phyloP scores from a whole-genome alignment of 1,140 invertebrate species.

The Microplitis mediator region DNA sequence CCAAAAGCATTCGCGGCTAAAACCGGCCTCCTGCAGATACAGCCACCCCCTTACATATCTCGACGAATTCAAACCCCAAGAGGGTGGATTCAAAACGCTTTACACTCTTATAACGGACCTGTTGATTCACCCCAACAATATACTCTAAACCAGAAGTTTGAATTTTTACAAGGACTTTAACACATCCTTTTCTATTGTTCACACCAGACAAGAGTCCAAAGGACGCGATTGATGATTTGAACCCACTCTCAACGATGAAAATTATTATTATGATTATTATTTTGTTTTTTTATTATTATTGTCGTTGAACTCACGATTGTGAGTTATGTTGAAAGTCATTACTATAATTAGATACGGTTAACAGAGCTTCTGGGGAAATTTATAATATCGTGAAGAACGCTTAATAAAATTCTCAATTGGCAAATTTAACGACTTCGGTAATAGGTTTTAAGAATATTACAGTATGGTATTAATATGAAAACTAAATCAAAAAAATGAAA shows the following conservation, averaged over 20 bases:
- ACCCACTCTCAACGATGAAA: background rate
- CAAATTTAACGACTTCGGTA: slow-evolving; percentile 13
- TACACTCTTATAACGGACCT: slow-evolving; percentile 61
- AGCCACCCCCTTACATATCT: slow-evolving; percentile 36
- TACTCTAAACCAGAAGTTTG: background rate
- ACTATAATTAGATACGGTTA: too few species aligned
- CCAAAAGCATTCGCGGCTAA: slow-evolving; percentile 8
- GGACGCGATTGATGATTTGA: background rate
- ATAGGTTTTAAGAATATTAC: too few species aligned
- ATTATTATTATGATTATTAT: too few species aligned
- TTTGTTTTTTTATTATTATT: background rate
- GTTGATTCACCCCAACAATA: slow-evolving; percentile 51
- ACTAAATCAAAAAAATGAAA: too few species aligned
- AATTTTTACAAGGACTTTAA: slow-evolving; percentile 1
- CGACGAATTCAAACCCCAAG: slow-evolving; percentile 52
- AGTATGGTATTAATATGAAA: too few species aligned
- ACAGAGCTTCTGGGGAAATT: too few species aligned
- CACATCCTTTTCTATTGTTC: background rate
- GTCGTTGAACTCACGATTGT: background rate
- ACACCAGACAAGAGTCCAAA: too few species aligned
- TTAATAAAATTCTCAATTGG: background rate
- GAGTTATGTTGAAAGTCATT: too few species aligned
- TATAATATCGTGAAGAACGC: too few species aligned
- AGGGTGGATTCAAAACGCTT: slow-evolving; percentile 62
- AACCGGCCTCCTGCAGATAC: slow-evolving; percentile 34